These are phyloP conservation scores for Dichetophora obliterata DNA, from an alignment of 2,888 invertebrate genomes.

Conservation along the genomic window DNA sequence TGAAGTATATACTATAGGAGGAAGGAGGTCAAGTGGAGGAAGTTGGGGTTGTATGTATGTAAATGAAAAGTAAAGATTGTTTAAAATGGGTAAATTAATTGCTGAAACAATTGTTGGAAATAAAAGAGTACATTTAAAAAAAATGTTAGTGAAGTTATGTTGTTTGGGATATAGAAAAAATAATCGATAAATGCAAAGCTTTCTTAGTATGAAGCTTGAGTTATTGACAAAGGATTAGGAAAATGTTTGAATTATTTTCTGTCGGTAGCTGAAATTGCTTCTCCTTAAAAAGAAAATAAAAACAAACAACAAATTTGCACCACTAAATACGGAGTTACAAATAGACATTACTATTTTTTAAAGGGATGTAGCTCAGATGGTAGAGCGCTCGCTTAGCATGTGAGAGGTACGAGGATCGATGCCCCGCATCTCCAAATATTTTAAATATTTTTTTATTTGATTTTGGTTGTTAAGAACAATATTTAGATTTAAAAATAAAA, in stretches of 20 bases:
- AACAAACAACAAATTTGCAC: background rate
- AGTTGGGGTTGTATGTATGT: conserved; percentile 45
- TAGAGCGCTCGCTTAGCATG: conserved; percentile 71
- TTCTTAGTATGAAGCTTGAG: background rate
- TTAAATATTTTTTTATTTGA: background rate
- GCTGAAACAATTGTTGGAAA: conserved; percentile 42
- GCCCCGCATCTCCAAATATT: conserved; percentile 68
- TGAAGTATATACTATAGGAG: background rate
- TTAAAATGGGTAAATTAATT: conserved; percentile 57
- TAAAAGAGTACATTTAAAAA: background rate
- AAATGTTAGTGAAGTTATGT: background rate
- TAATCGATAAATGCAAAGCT: background rate
- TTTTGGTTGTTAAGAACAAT: background rate
- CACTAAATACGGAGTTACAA: background rate
- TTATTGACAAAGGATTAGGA: background rate
- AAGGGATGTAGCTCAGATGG: conserved; percentile 70
- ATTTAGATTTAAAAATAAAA: too few species aligned
- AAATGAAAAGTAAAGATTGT: conserved; percentile 42
- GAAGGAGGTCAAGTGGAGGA: conserved; percentile 2
- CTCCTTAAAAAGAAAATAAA: too few species aligned
- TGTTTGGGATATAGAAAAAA: background rate
- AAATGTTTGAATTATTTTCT: background rate
- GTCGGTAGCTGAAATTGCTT: background rate
- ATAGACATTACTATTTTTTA: background rate
- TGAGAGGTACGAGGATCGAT: conserved; percentile 71